These are phyloP conservation scores for Mesorhabditis belari DNA, from an alignment of 2,888 invertebrate species.

Conservation along the genomic window DNA sequence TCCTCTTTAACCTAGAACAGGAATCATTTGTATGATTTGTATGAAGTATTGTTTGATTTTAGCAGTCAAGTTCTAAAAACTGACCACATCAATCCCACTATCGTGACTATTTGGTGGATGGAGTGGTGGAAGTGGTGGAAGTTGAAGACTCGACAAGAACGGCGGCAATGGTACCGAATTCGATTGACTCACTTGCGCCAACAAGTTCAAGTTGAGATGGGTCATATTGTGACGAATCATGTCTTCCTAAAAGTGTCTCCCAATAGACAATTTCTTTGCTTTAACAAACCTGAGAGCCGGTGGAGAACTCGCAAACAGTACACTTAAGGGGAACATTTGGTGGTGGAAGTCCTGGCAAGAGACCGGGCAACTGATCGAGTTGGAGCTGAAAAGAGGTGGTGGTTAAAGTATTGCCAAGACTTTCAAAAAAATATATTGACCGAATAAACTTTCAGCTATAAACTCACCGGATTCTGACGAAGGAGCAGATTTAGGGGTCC, in stretches of 20 bases:
- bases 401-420: no score
- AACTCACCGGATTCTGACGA: constrained; percentile 19
- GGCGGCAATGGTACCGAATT: constrained; percentile 20
- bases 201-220: constrained; percentile 21
- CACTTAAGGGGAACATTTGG: constrained; percentile 17
- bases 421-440: no score
- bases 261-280: neutral
- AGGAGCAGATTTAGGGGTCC: constrained; percentile 16
- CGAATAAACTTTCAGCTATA: no score
- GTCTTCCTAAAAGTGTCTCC: constrained; percentile 24
- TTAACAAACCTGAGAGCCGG: neutral
- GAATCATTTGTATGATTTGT: no score
- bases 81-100: constrained; percentile 1
- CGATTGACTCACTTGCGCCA: constrained; percentile 2
- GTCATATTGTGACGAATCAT: constrained; percentile 38
- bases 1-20: neutral
- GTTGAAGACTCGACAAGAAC: constrained; percentile 1
- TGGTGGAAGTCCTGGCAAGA: constrained; percentile 7
- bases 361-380: constrained; percentile 10
- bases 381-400: neutral
- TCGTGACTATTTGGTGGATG: neutral
- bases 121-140: constrained; percentile 7
- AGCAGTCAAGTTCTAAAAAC: no score
- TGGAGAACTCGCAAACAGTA: constrained; percentile 22
- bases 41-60: no score